Evolutionary conservation across 64 coral and sea anemone genomes (phyloP).

Genomic region (Hydrozoanthus tunicans): DNA sequence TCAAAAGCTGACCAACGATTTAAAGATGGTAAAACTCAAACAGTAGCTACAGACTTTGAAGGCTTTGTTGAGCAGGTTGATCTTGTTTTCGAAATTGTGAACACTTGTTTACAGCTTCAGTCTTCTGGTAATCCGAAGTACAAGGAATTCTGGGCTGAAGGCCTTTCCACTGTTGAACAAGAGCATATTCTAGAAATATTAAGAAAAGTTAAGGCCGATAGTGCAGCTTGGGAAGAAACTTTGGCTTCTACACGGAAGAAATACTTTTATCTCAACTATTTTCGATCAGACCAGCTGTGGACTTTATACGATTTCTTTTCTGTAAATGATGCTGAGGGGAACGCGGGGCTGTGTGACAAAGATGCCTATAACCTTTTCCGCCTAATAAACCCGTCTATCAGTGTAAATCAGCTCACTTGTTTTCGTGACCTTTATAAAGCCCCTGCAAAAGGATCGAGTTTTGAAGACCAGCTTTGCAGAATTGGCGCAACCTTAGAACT

Average conservation of each 20-base stretch:
- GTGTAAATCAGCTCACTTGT: background rate
- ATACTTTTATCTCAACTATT: slow-evolving; percentile 81
- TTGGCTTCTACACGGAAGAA: slow-evolving; percentile 24
- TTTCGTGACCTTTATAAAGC: slow-evolving; percentile 28
- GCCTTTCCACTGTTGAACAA: slow-evolving; percentile 36
- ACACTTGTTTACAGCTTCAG: slow-evolving; percentile 5
- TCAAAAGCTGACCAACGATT: background rate
- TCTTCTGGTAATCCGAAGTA: slow-evolving; percentile 64
- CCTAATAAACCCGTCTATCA: slow-evolving; percentile 20
- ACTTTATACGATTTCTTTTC: slow-evolving; percentile 42
- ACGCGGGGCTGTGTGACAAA: background rate
- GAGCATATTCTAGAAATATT: slow-evolving; percentile 25
- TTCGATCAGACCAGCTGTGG: slow-evolving; percentile 85
- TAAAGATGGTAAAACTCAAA: background rate
- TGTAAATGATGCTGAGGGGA: background rate
- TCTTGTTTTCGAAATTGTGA: slow-evolving; percentile 56
- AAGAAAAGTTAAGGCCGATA: slow-evolving; percentile 9
- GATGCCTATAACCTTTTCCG: slow-evolving; percentile 53
- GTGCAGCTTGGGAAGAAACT: slow-evolving; percentile 55
- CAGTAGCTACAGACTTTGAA: background rate
- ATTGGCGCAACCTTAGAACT: slow-evolving; percentile 52
- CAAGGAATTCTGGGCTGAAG: slow-evolving; percentile 21
- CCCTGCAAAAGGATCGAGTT: background rate
- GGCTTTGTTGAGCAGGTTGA: slow-evolving; percentile 73
- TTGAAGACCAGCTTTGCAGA: slow-evolving; percentile 51